Base-by-base conservation (phyloP, 2,113 vertebrate genomes). In the Lamprotornis superbus region DNA sequence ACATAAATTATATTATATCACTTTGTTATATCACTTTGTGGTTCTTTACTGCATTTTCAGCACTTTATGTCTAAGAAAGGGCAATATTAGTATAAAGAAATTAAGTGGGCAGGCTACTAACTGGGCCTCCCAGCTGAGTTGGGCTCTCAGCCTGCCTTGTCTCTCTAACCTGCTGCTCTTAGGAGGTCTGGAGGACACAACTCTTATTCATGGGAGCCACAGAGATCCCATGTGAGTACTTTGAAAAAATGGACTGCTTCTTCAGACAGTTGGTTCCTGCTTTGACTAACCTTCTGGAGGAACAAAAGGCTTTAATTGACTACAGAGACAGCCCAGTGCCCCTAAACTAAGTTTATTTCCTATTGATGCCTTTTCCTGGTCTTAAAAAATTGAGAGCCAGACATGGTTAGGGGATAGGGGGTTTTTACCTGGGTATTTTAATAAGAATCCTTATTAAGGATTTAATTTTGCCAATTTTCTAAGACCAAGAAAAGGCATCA, bases 151-250 rank as follows among this genome's bases (percentile, higher is more conserved):
- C 23, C 25, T 47, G n/a, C 27, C 30, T 31, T 46, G 8, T 28
- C 17, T 15, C 50, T 65, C 49, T 55, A 40, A 64, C 6, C 19
- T 3, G 1, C 31, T 55, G 33, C 15, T 33, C 39, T 23, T 1
- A 2, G 21, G 5, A 16, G 12, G 7, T 31, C 55, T 73, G 15
- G 33, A 79, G 47, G 22, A 59, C 9, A 64, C 10, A 39, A 6
- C 3, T 55, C 22, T 5, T 8, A 6, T 5, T 2, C 17, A 17
- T 25, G 24, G 23, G 5, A 10, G 4, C 8, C 3, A 1, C n/a
- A 83, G 21, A 68, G 9, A 40, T 17, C 30, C 46, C 55, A 35
- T 0, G 0, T 15, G 30, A 68, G 21, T 55, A 27, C n/a, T 69
- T 27, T 31, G 17, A n/a, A 47, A 60, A 75, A 76, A 31, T 5